Evolutionary conservation across 2,113 vertebrate genomes (phyloP).

Genomic region (Ameiurus melas): DNA sequence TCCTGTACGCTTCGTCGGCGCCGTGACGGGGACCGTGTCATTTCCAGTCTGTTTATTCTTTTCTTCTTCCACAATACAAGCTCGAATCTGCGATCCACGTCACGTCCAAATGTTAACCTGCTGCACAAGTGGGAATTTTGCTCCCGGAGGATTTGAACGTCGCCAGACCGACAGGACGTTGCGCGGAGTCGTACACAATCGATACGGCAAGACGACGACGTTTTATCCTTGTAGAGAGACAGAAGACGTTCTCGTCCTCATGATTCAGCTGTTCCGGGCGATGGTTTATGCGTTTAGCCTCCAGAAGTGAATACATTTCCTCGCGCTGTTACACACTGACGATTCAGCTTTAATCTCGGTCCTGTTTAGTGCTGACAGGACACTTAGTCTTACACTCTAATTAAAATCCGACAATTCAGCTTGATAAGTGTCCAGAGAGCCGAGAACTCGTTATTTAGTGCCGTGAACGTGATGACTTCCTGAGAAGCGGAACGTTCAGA

Average conservation of each 20-base stretch:
- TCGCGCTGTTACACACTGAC: slow-evolving; percentile 5
- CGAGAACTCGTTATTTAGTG: background rate
- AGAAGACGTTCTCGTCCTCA: background rate
- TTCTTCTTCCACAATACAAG: background rate
- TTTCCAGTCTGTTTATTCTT: background rate
- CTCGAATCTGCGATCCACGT: background rate
- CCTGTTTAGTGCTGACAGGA: slow-evolving; percentile 21
- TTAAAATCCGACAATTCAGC: slow-evolving; percentile 4
- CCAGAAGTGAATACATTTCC: background rate
- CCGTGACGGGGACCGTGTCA: background rate
- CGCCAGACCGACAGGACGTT: background rate
- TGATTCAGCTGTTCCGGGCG: background rate
- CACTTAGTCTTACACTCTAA: background rate
- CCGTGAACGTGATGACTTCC: background rate
- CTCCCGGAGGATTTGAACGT: background rate
- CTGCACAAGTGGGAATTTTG: background rate
- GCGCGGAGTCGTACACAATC: background rate
- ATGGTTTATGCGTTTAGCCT: background rate
- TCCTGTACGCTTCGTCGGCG: background rate
- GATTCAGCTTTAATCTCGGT: slow-evolving; percentile 14
- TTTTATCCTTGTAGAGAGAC: slow-evolving; percentile 9
- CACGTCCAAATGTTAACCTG: slow-evolving; percentile 50
- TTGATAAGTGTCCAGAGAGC: background rate
- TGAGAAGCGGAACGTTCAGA: background rate
- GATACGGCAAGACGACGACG: background rate